Evolutionary conservation across 2,797 vertebrate species (phyloP), one percentile per base, ranked within the genome.

Genomic region (Trachops cirrhosus): DNA sequence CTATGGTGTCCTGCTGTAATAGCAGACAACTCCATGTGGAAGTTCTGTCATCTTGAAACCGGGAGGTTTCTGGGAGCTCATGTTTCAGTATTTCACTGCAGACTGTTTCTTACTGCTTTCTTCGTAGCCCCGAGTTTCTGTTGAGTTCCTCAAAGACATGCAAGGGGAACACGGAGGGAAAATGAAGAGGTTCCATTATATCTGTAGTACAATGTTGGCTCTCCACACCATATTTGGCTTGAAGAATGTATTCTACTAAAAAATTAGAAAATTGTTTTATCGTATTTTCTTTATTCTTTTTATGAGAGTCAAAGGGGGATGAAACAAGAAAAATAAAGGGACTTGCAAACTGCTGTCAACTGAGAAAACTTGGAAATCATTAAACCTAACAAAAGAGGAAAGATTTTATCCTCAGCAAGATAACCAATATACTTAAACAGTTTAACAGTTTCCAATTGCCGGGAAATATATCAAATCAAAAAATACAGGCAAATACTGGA

Each of bases 311-410:
- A 78, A 94, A 15, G 21, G 34, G 6, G 3, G 26, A 54, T 15
- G 21, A 78, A 75, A 19, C 6, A 73, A 39, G 41, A 9, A 26
- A 80, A 85, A 87, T 74, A 52, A 48, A 88, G 22, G 73, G 57
- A 59, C 22, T 57, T 37, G 21, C 26, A 86, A 57, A 86, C 18
- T 46, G 21, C 68, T 50, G 52, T 39, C 15, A 19, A 59, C 6
- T 62, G n/a, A 68, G 39, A 93, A 94, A 95, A 73, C 1, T 9
- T 84, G 21, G 26, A 79, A 91, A 86, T 46, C 64, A 52, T 11
- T 64, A 71, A 90, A 67, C 15, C 9, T 37, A 1, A 41, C 24
- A 52, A 46, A 91, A 86, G 44, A 1, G 10, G 29, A 6, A 5
- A 18, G 6, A 75, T 87, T 80, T 85, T 79, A 83, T 46, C 39